phyloP scores from a whole-genome alignment of 2,888 invertebrate species.

The Hedya salicella region DNA sequence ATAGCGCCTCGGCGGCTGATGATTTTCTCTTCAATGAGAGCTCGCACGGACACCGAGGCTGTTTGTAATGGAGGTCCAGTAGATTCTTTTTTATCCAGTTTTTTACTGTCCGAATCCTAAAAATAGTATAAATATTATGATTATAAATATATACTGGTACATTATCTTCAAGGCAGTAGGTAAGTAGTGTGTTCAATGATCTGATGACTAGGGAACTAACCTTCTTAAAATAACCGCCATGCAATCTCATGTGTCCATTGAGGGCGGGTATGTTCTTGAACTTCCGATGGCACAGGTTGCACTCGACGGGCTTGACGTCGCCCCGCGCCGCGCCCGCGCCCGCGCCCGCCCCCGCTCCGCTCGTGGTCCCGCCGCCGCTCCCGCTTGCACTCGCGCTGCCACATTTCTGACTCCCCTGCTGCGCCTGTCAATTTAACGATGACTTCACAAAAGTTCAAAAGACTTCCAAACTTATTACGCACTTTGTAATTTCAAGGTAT shows the following conservation, averaged over 20 bases:
- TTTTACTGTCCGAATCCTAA: slow-evolving; percentile 92
- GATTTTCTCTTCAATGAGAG: slow-evolving; percentile 96
- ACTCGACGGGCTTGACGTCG: slow-evolving; percentile 95
- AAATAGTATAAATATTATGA: background rate
- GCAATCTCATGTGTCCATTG: slow-evolving; percentile 98
- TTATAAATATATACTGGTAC: too few relatives aligned
- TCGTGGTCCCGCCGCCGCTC: slow-evolving; percentile 56
- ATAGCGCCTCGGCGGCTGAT: slow-evolving; percentile 91
- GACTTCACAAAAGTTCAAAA: slow-evolving; percentile 77
- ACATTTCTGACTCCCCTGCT: slow-evolving; percentile 72
- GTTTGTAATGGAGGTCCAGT: slow-evolving; percentile 94
- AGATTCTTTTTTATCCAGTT: slow-evolving; percentile 93
- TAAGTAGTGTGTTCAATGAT: background rate
- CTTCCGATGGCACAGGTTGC: slow-evolving; percentile 96
- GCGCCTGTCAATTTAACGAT: slow-evolving; percentile 74
- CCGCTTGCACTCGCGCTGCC: slow-evolving; percentile 64
- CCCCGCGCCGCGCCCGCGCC: slow-evolving; percentile 64
- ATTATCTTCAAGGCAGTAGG: too few relatives aligned
- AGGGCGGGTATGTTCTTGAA: slow-evolving; percentile 99
- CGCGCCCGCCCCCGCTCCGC: slow-evolving; percentile 54
- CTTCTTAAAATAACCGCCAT: slow-evolving; percentile 98
- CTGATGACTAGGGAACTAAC: slow-evolving; percentile 67
- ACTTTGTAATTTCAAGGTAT: slow-evolving; percentile 77
- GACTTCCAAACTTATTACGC: slow-evolving; percentile 76
- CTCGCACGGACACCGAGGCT: slow-evolving; percentile 95